Evolutionary conservation across 1,140 invertebrate species (phyloP).

Genomic region (Drosophila paulistorum): DNA sequence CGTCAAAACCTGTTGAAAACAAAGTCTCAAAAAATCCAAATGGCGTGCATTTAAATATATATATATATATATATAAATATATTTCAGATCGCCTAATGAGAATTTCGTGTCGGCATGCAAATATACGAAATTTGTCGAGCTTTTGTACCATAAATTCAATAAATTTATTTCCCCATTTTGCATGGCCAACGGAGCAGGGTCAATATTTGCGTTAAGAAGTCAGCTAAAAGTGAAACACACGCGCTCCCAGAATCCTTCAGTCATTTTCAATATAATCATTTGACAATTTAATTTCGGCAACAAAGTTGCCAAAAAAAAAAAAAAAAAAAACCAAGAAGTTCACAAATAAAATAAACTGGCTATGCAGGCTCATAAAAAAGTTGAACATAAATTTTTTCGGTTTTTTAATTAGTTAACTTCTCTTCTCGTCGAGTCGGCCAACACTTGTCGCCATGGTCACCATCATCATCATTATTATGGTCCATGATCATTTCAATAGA

Average conservation of each 20-base stretch:
- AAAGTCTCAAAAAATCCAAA: slow-evolving; percentile 54
- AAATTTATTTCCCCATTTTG: slow-evolving; percentile 65
- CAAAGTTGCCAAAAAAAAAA: slow-evolving; percentile 45
- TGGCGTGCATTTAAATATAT: slow-evolving; percentile 42
- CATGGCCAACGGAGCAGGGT: slow-evolving; percentile 35
- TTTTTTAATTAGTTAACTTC: slow-evolving; percentile 50
- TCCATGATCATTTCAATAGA: background rate
- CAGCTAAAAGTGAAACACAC: slow-evolving; percentile 26
- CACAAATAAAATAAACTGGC: slow-evolving; percentile 5
- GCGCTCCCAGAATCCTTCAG: slow-evolving; percentile 25
- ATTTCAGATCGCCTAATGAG: slow-evolving; percentile 66
- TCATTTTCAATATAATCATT: slow-evolving; percentile 48
- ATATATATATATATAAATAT: slow-evolving; percentile 30
- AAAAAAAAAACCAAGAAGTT: too few species aligned
- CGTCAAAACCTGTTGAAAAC: slow-evolving; percentile 60
- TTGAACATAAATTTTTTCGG: slow-evolving; percentile 55
- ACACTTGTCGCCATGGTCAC: slow-evolving; percentile 50
- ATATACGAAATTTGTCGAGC: slow-evolving; percentile 31
- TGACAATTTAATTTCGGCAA: slow-evolving; percentile 72
- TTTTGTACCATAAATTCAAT: slow-evolving; percentile 73
- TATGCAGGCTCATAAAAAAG: slow-evolving; percentile 34
- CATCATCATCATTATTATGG: background rate
- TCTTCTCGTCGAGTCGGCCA: background rate
- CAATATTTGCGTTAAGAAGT: slow-evolving; percentile 69
- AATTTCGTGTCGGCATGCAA: slow-evolving; percentile 78